phyloP scores from a whole-genome alignment of 2,113 vertebrate species.

The Patagioenas fasciata region DNA sequence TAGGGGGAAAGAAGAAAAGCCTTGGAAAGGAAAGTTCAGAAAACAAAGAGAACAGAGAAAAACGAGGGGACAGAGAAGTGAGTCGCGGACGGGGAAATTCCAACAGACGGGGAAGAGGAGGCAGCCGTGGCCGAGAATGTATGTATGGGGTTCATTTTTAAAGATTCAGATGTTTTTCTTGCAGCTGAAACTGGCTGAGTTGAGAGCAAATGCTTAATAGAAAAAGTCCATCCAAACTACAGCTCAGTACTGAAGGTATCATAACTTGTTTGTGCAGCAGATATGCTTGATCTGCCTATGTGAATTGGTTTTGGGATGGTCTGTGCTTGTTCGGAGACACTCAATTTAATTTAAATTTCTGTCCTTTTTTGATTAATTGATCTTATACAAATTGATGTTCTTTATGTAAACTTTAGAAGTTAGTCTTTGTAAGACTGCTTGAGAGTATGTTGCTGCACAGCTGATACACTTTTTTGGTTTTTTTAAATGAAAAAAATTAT shows the following conservation, averaged over 20 bases:
- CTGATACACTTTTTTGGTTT: not conserved
- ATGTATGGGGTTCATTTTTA: constrained; percentile 26
- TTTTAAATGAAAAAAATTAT: not conserved
- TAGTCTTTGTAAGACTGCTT: not conserved
- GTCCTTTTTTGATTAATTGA: not conserved
- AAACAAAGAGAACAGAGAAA: constrained; percentile 90
- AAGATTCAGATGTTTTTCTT: not conserved
- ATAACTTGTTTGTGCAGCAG: not conserved
- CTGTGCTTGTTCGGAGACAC: not conserved
- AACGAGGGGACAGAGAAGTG: constrained; percentile 85
- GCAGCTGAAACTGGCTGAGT: not conserved
- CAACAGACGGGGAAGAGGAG: constrained; percentile 85
- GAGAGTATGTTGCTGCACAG: not conserved
- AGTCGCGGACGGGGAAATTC: constrained; percentile 84
- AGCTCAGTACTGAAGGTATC: not conserved
- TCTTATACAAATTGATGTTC: not conserved
- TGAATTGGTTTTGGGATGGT: not conserved
- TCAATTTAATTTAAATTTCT: not conserved
- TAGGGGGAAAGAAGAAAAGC: constrained; percentile 93
- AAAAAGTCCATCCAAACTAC: fast-evolving
- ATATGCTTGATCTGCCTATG: not conserved
- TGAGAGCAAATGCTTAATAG: not conserved
- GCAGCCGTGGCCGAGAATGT: constrained; percentile 87
- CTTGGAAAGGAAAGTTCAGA: constrained; percentile 90
- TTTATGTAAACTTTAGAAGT: not conserved